phyloP scores from a whole-genome alignment of 2,113 vertebrate species.

The Pristiophorus japonicus region DNA sequence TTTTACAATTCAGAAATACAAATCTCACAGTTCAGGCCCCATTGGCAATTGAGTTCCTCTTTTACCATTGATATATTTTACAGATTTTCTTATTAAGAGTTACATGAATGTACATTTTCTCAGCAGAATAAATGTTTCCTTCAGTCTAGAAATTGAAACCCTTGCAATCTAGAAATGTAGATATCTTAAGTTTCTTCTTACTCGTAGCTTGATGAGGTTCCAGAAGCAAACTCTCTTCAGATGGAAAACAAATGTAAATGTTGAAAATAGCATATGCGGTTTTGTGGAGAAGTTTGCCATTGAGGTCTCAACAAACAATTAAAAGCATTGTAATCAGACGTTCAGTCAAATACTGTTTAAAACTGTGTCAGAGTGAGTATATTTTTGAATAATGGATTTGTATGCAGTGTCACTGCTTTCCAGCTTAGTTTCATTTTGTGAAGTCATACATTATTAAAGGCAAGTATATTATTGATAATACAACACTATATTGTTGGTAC shows the following conservation, averaged over 20 bases:
- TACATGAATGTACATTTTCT: too few relatives aligned
- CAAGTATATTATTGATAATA: neutral
- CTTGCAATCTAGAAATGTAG: neutral
- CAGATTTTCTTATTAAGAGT: neutral
- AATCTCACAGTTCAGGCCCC: neutral
- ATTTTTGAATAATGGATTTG: neutral
- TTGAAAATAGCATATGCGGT: neutral
- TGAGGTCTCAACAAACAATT: neutral
- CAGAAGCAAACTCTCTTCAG: neutral
- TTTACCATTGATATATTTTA: neutral
- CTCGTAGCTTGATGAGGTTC: neutral
- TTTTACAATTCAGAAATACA: neutral
- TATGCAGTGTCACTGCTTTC: neutral
- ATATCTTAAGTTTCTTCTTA: neutral
- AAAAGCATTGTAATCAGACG: neutral
- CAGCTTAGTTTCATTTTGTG: neutral
- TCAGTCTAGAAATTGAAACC: neutral
- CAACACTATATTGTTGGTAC: neutral
- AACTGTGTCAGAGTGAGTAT: neutral
- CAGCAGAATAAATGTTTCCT: neutral
- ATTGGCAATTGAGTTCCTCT: neutral
- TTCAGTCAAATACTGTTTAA: neutral
- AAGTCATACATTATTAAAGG: neutral
- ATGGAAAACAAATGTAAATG: neutral
- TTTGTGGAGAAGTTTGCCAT: neutral